Percentiles rank a stretch among this genome's conserved stretches.
phyloP scores from a whole-genome alignment of 2,797 vertebrate genomes.

The Apogon hyalosoma region DNA sequence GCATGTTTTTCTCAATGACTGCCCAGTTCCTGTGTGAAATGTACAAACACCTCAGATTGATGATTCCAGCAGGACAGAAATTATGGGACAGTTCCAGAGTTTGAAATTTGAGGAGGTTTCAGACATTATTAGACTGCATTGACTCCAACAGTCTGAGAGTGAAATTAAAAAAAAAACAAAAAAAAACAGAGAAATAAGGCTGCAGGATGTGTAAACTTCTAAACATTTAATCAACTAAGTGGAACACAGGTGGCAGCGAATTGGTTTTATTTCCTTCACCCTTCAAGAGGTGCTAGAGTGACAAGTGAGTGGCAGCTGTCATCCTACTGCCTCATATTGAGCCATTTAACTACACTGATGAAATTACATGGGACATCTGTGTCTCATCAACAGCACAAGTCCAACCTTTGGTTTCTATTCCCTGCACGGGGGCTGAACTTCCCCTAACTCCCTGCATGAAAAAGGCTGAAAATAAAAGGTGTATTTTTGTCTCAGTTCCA shows the following conservation, averaged over 20 bases:
- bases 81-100: no score
- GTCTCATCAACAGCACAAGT: conserved; percentile 50
- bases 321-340: conserved; percentile 37
- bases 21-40: no score
- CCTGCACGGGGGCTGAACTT: conserved; percentile 14
- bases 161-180: no score
- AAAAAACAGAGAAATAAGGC: no score
- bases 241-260: conserved; percentile 23
- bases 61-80: no score
- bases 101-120: neutral
- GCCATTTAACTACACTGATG: conserved; percentile 9
- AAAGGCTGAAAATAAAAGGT: conserved; percentile 28
- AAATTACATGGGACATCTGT: conserved; percentile 32
- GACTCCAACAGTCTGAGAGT: neutral
- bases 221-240: conserved; percentile 53
- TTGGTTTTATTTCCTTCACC: conserved; percentile 24
- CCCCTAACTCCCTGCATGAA: conserved; percentile 34
- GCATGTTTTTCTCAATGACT: no score
- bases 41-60: no score
- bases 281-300: conserved; percentile 12
- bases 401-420: conserved; percentile 41
- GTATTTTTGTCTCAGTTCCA: conserved; percentile 65
- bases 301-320: conserved; percentile 57
- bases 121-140: neutral
- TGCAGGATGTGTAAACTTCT: neutral